Conservation (phyloP, 2,113 vertebrate genomes). For the Alectura lathami region DNA sequence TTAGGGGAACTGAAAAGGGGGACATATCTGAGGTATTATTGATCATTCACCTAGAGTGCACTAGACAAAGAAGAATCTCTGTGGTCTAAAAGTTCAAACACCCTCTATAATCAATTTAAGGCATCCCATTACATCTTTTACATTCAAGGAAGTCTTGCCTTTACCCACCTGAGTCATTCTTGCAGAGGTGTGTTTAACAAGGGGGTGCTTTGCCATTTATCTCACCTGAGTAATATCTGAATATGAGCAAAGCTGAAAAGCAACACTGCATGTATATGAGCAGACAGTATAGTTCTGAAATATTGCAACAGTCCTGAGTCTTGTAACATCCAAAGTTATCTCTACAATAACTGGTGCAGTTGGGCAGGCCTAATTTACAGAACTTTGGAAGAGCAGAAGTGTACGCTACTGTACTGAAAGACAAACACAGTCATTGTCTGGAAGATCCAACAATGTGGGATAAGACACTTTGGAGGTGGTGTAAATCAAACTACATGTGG, state of each 20-base stretch:
- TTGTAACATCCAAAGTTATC: not conserved
- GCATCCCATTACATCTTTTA: constrained; percentile 17
- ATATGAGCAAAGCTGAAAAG: not conserved
- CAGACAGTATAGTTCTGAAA: not conserved
- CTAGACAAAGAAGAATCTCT: not conserved
- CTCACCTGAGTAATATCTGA: not conserved
- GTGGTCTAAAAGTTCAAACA: not conserved
- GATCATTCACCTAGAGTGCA: not conserved
- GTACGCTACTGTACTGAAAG: not conserved
- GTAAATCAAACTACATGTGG: not conserved
- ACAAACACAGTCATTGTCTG: not conserved
- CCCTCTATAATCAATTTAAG: not conserved
- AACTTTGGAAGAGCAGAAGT: not conserved
- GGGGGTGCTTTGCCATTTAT: not conserved
- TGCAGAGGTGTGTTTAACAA: not conserved
- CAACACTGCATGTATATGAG: not conserved
- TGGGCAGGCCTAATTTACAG: not conserved
- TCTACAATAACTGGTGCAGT: not conserved
- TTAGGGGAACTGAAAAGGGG: not conserved
- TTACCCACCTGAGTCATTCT: not conserved
- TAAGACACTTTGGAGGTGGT: not conserved
- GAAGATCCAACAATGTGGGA: not conserved
- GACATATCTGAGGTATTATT: not conserved
- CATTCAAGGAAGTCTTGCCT: not conserved
- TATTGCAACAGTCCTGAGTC: not conserved